phyloP scores from a whole-genome alignment of 2,888 invertebrate species.

The Hartigia nigra region DNA sequence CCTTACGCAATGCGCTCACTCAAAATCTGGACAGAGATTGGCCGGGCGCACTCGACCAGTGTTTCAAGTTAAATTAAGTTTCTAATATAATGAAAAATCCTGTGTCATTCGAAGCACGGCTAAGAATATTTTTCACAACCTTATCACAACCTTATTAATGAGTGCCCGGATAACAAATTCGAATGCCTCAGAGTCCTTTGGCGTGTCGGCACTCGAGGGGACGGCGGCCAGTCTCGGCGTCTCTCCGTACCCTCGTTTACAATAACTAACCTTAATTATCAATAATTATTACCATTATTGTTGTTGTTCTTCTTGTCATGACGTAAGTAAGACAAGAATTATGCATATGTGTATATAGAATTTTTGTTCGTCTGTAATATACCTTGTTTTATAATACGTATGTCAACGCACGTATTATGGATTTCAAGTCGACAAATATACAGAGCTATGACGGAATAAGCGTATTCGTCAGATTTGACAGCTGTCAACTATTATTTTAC shows the following conservation, averaged over 20 bases:
- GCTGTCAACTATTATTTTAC: neutral
- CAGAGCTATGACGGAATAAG: neutral
- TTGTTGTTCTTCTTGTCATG: conserved; percentile 23
- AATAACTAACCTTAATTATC: conserved; percentile 14
- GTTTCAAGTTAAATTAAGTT: conserved; percentile 11
- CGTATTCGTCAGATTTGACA: neutral
- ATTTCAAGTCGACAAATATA: neutral
- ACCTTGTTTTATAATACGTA: neutral
- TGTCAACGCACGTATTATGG: neutral
- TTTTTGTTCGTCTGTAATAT: neutral
- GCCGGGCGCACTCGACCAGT: conserved; percentile 8
- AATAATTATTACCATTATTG: conserved; percentile 23
- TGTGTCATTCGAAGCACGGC: conserved; percentile 57
- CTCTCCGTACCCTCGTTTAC: conserved; percentile 4
- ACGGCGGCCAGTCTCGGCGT: neutral
- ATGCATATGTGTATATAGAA: conserved; percentile 14
- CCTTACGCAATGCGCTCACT: neutral
- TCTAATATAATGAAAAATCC: conserved; percentile 46
- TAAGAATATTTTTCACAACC: conserved; percentile 64
- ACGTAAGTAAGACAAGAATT: too few species aligned
- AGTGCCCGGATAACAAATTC: conserved; percentile 53
- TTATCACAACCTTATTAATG: conserved; percentile 66
- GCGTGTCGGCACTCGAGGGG: conserved; percentile 27
- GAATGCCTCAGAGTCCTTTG: conserved; percentile 29
- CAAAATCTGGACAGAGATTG: neutral